Evolutionary conservation across 1,140 invertebrate genomes (phyloP).

Genomic region (Apis florea): DNA sequence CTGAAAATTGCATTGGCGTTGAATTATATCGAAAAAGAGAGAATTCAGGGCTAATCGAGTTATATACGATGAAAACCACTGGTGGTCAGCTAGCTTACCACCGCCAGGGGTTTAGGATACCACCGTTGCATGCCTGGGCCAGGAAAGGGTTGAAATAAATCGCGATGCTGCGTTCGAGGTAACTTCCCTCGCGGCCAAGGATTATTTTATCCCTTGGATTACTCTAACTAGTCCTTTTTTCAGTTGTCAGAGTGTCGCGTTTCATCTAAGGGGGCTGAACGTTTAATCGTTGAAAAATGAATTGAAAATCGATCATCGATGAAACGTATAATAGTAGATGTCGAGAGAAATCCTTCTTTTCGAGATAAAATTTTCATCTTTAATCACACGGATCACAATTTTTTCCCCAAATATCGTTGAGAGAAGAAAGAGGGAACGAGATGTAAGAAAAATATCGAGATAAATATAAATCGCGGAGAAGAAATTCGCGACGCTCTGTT

Average conservation of each 20-base stretch:
- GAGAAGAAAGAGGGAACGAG: too few relatives aligned
- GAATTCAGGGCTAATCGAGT: constrained; percentile 75
- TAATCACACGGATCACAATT: too few relatives aligned
- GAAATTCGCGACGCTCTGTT: too few relatives aligned
- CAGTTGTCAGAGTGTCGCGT: neutral
- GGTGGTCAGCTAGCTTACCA: constrained; percentile 73
- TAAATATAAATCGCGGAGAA: too few relatives aligned
- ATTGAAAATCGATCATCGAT: too few relatives aligned
- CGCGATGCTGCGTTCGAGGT: constrained; percentile 56
- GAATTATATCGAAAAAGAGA: constrained; percentile 72
- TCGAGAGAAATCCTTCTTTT: too few relatives aligned
- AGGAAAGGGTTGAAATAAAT: constrained; percentile 70
- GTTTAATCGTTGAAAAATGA: neutral
- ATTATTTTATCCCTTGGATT: constrained; percentile 8
- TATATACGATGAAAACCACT: constrained; percentile 77
- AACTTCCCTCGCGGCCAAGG: constrained; percentile 41
- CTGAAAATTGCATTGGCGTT: constrained; percentile 74
- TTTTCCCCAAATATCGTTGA: too few relatives aligned
- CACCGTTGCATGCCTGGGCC: constrained; percentile 41
- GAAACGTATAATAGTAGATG: too few relatives aligned
- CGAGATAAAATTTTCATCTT: too few relatives aligned
- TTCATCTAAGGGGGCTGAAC: too few relatives aligned
- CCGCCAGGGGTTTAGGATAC: constrained; percentile 65
- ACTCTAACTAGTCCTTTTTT: too few relatives aligned
- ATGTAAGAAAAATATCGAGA: too few relatives aligned